Evolutionary conservation across 2,113 vertebrate species (phyloP), one percentile per base, ranked within the genome.

Genomic region (Pelvicachromis taeniatus): DNA sequence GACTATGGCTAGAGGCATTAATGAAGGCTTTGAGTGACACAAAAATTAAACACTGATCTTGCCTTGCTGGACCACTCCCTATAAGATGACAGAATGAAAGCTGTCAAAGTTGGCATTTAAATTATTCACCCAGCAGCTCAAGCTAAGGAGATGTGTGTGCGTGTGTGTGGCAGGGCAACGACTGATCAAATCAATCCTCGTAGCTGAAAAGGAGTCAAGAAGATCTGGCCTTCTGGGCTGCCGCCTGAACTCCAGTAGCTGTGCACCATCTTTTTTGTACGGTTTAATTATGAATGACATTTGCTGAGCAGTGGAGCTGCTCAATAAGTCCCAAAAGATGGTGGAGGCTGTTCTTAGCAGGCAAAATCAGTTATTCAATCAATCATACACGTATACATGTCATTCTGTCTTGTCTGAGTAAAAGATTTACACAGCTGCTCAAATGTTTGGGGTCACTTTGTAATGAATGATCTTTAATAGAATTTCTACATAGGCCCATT

Each of bases 241-340:
- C 77, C 1, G 80, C 58, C 73, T 83, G 59, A 68, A 90, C 81
- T 81, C 86, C 83, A 85, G 77, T 80, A 81, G 81, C 83, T 73
- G 81, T 88, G 85, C 59, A 52, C 81, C 42, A 31, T 86, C 70
- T 84, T 90, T 89, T 88, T 87, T 78, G 65, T 40, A 55, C 0
- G 13, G 82, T 90, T 93, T 92, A 87, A 91, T 93, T 89, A 92
- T 93, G 65, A 91, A 90, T 90, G 89, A 89, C 88, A 89, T 93
- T 92, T 92, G 80, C 83, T 19, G 87, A 90, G 87, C 53, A 11
- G 78, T 23, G 35, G 81, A 86, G 86, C 84, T 78, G 59, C 87
- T 91, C 87, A 14, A 75, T 87, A 83, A 58, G 79, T 80, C 77
- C 73, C 87, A 85, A 42, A 50, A 59, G 56, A 29, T 21, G 85